Evolutionary conservation across 2,888 invertebrate species (phyloP), one percentile per base, ranked within the genome.

Genomic region (Ptychoptera albimana): DNA sequence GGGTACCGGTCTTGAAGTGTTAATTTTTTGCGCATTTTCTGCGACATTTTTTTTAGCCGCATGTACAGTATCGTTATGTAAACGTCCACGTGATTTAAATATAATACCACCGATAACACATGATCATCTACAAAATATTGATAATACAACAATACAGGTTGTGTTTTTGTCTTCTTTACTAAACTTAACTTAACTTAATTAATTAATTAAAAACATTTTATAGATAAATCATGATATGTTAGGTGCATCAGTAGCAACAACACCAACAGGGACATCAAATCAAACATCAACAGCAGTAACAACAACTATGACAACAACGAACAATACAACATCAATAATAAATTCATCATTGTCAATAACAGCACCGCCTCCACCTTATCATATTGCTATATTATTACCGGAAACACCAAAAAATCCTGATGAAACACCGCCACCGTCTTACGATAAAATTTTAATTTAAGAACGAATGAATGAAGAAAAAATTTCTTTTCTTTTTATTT

Each of bases 341-440:
- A 23, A 23, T 23, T 23, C 23, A 23, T 23, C 23, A 23, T 23
- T 23, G 23, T 23, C 23, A 23, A 23, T 54, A 29, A 57, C 60
- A 32, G 63, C 64, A 39, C 53, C 73, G 7, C 79, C 84, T 14
- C 85, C 85, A n/a, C 84, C 85, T 9, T 85, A 85, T 69, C 83
- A 84, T 67, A 81, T 84, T 66, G 84, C 85, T 36, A 80, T 85
- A 55, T 67, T 83, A 52, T 73, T 83, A 57, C 81, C 82, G 45
- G 73, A 73, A 42, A 53, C 53, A 34, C 58, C 63, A 30, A 61
- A 68, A 34, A 61, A 60, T 46, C 57, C 55, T 46, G 49, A 53
- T 37, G 66, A 71, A 50, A 73, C 73, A 42, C 75, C 79, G 49
- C 82, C 82, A 46, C 82, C 83, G 46, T 77, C 83, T 49, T 84